phyloP scores from a whole-genome alignment of 2,797 vertebrate genomes.

The Diplodus puntazzo region DNA sequence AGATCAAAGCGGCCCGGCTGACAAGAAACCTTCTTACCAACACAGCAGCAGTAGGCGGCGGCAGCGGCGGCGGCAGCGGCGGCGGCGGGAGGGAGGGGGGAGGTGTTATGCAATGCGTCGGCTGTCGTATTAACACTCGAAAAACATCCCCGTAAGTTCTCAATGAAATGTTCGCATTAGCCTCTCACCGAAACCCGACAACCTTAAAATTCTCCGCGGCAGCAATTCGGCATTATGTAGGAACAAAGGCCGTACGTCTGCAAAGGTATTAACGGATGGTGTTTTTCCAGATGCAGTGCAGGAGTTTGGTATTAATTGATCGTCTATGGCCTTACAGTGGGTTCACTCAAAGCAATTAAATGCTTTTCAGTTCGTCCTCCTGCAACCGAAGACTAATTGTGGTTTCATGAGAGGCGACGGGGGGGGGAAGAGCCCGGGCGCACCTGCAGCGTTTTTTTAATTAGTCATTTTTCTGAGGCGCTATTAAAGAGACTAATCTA shows the following conservation, averaged over 20 bases:
- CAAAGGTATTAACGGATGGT: background rate
- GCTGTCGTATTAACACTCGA: constrained; percentile 49
- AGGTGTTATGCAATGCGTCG: constrained; percentile 45
- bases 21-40: constrained; percentile 43
- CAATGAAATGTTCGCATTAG: constrained; percentile 19
- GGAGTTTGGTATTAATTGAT: constrained; percentile 29
- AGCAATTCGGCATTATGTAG: constrained; percentile 3
- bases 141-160: constrained; percentile 33
- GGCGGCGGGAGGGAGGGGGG: background rate
- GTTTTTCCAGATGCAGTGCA: constrained; percentile 19
- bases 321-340: background rate
- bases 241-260: background rate
- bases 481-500: constrained; percentile 38
- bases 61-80: background rate
- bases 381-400: constrained; percentile 47
- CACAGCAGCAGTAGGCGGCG: constrained; percentile 5
- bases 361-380: constrained; percentile 35
- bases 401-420: constrained; percentile 34
- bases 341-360: constrained; percentile 45
- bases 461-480: constrained; percentile 46
- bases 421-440: background rate
- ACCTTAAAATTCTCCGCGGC: background rate
- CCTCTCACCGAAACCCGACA: constrained; percentile 22
- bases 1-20: constrained; percentile 68
- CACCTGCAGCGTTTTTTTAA: constrained; percentile 70